Conservation (phyloP, 2,888 invertebrate genomes). For the Deilephila elpenor region DNA sequence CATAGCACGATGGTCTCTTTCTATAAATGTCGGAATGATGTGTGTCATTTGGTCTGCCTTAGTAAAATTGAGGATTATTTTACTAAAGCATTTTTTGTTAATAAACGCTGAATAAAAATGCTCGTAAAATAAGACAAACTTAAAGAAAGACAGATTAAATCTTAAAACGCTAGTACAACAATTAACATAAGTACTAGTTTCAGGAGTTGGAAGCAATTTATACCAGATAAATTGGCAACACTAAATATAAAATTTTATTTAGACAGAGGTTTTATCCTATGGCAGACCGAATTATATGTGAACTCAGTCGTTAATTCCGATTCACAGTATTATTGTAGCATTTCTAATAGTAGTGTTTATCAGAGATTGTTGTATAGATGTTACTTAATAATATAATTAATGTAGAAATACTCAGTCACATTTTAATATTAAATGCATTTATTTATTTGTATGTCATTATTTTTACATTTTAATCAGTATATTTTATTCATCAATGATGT, state of each 20-base stretch:
- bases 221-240: too few species aligned
- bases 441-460: not conserved
- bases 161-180: too few species aligned
- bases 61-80: not conserved
- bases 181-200: too few species aligned
- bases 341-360: conserved; percentile 33
- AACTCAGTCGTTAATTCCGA: conserved; percentile 12
- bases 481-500: not conserved
- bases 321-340: conserved; percentile 49
- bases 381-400: conserved; percentile 23
- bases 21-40: not conserved
- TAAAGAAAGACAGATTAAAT: too few species aligned
- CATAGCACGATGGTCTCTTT: conserved; percentile 14
- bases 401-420: conserved; percentile 8
- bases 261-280: not conserved
- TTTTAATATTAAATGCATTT: not conserved
- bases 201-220: too few species aligned
- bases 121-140: too few species aligned
- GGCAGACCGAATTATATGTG: not conserved
- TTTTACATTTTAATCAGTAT: not conserved
- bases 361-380: conserved; percentile 27
- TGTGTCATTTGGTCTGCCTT: conserved; percentile 13
- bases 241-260: not conserved
- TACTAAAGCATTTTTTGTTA: not conserved
- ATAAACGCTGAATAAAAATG: not conserved